phyloP scores from a whole-genome alignment of 2,888 invertebrate genomes.

The Vanessa cardui region DNA sequence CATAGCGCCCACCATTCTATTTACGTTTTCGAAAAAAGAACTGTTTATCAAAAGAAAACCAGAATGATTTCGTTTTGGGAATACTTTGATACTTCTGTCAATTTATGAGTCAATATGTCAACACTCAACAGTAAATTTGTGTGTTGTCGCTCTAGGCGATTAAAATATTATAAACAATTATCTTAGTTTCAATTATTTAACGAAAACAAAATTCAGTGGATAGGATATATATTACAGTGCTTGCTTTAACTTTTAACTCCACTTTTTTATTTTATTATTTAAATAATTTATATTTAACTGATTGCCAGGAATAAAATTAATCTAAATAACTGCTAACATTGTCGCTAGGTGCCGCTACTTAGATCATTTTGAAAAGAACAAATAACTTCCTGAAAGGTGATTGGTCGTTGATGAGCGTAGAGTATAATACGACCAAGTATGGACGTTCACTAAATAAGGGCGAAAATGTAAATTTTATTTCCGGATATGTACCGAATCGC shows the following conservation, averaged over 20 bases:
- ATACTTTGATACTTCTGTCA: constrained; percentile 48
- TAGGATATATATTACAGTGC: too few relatives aligned
- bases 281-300: neutral
- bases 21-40: constrained; percentile 74
- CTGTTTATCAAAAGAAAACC: constrained; percentile 74
- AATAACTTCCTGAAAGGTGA: constrained; percentile 49
- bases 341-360: constrained; percentile 37
- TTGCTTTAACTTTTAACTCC: too few relatives aligned
- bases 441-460: constrained; percentile 58
- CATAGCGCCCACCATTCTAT: constrained; percentile 82
- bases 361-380: constrained; percentile 32
- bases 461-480: constrained; percentile 57
- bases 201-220: too few relatives aligned
- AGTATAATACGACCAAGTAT: constrained; percentile 62
- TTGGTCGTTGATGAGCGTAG: constrained; percentile 54
- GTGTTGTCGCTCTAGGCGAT: constrained; percentile 13
- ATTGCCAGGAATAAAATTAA: constrained; percentile 31
- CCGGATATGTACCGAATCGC: constrained; percentile 51
- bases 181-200: too few relatives aligned
- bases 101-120: constrained; percentile 46
- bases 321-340: constrained; percentile 5
- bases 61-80: constrained; percentile 63
- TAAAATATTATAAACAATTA: neutral
- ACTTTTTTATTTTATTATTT: neutral
- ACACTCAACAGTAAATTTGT: neutral